These are phyloP conservation scores for Proterorhinus semilunaris DNA, from an alignment of 2,113 vertebrate species.

Conservation along the genomic window DNA sequence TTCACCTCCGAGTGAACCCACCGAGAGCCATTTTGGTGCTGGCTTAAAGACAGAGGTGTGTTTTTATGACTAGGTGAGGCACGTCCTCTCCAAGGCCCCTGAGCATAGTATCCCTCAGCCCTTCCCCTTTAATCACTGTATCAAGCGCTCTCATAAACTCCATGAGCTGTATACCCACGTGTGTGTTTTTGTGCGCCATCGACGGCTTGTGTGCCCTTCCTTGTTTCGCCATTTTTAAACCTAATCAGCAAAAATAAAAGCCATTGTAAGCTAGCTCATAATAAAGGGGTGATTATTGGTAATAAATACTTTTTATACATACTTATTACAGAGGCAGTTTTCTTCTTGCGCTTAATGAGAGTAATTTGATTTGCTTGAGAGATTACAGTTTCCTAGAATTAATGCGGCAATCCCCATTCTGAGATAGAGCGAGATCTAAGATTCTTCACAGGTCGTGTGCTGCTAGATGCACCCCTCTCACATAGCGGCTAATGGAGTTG, in stretches of 20 bases:
- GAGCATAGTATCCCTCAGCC: slow-evolving; percentile 72
- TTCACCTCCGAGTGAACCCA: slow-evolving; percentile 75
- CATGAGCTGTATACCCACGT: slow-evolving; percentile 65
- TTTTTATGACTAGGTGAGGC: slow-evolving; percentile 75
- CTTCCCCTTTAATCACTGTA: slow-evolving; percentile 80
- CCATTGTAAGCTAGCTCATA: slow-evolving; percentile 73
- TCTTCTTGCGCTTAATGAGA: slow-evolving; percentile 96
- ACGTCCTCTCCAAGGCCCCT: slow-evolving; percentile 76
- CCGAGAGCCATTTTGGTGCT: slow-evolving; percentile 53
- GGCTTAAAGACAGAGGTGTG: slow-evolving; percentile 73
- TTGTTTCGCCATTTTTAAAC: slow-evolving; percentile 77
- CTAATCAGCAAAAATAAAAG: slow-evolving; percentile 83
- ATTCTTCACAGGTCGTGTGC: slow-evolving; percentile 99
- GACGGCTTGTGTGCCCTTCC: slow-evolving; percentile 61
- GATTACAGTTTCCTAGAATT: slow-evolving; percentile 99
- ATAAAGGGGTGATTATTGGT: slow-evolving; percentile 93
- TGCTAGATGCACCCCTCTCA: slow-evolving; percentile 93
- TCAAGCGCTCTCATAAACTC: slow-evolving; percentile 75
- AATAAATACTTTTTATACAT: slow-evolving; percentile 92
- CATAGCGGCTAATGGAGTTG: slow-evolving; percentile 99
- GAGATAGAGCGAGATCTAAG: slow-evolving; percentile 98
- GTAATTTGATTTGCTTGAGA: slow-evolving; percentile 99
- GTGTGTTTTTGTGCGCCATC: slow-evolving; percentile 36
- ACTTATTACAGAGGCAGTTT: slow-evolving; percentile 99
- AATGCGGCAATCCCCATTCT: slow-evolving; percentile 98